Evolutionary conservation across 2,113 vertebrate genomes (phyloP).

Genomic region (Nerophis ophidion): DNA sequence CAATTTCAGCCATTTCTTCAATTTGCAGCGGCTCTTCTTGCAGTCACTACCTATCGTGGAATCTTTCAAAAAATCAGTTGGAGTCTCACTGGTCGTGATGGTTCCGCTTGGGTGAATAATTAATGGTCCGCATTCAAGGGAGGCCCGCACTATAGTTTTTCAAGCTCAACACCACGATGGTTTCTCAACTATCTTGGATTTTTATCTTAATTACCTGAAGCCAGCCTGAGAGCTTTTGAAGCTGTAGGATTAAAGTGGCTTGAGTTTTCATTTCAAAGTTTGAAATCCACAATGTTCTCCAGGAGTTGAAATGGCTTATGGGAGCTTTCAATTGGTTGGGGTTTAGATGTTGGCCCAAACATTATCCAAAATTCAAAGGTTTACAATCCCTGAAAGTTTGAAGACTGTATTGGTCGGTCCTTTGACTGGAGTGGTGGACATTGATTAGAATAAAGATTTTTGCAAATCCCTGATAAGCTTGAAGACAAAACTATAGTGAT

Average conservation of each 20-base stretch:
- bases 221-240: neutral
- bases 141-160: neutral
- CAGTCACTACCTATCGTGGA: neutral
- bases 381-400: neutral
- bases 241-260: neutral
- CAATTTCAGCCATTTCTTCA: too few relatives aligned
- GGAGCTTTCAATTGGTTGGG: neutral
- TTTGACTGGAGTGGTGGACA: neutral
- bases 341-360: neutral
- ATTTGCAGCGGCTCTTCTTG: neutral
- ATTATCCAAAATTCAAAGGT: neutral
- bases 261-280: neutral
- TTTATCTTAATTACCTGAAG: neutral
- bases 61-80: neutral
- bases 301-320: constrained; percentile 1
- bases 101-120: neutral
- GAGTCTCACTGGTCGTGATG: neutral
- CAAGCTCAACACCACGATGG: neutral
- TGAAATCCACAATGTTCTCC: neutral
- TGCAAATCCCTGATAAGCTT: neutral
- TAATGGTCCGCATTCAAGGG: constrained; percentile 1
- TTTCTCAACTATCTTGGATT: neutral
- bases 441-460: neutral
- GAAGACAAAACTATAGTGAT: too few relatives aligned
- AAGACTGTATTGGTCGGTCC: neutral